Base-by-base conservation (phyloP, 2,797 vertebrate species). In the Sciurus vulgaris region DNA sequence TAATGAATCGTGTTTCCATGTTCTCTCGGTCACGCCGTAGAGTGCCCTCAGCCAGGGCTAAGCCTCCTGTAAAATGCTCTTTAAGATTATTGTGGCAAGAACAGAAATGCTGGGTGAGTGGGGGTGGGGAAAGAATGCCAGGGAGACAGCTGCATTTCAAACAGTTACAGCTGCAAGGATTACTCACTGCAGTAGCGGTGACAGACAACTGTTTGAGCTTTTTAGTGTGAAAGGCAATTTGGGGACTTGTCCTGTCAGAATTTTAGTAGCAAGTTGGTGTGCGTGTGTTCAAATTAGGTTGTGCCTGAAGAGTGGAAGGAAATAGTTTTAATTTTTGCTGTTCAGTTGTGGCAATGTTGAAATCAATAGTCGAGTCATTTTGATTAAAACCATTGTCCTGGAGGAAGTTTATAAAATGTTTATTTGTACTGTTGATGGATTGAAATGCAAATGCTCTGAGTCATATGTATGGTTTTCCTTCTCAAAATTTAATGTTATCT, bases 1-100 rank as follows among this genome's bases (percentile, higher is more conserved):
- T 97, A 97, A 98, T 98, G 98, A 96, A 92, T 98, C 63, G 79
- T 96, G 97, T 97, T 98, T 94, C 97, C 92, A 47, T 91, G 96
- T 98, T 97, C 97, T 96, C 93, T 89, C 2, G 83, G 97, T 98
- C 97, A 95, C 3, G 95, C 97, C 12, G 47, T 51, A 7, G 90
- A 97, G 97, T 86, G 97, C 97, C 97, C 96, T 97, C 22, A 87
- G 97, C 97, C 96, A 89, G 97, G 95, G 96, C 98, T 97, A 76
- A 97, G 95, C 95, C 97, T 97, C 95, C 98, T 96, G 92, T 22
- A 95, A 97, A 97, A 97, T 2, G 96, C 97, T 96, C 89, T 90
- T 90, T 51, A 77, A 96, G 97, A 73, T 86, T 94, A 86, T 74
- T 73, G 96, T 83, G 86, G 97, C 65, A n/a, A 90, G 97, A 83